Conservation (phyloP, 2,797 vertebrate species). For the Leptoclinus maculatus region DNA sequence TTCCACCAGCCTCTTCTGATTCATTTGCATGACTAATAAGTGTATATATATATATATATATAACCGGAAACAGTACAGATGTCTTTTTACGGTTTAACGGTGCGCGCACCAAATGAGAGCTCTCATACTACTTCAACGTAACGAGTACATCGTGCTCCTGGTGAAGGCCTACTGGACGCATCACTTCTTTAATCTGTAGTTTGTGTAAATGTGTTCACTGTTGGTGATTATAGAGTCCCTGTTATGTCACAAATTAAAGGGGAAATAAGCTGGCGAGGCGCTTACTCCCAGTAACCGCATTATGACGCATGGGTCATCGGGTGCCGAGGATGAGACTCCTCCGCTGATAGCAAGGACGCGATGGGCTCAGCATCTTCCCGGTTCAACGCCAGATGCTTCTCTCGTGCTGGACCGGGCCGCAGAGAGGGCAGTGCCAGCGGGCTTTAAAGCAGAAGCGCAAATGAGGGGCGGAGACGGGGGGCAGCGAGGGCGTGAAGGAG, state of each 20-base stretch:
- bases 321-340: conserved; percentile 62
- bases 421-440: conserved; percentile 21
- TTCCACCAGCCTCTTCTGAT: conserved; percentile 33
- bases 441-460: conserved; percentile 12
- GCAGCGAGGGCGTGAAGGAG: conserved; percentile 45
- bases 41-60: conserved; percentile 1
- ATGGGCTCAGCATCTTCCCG: conserved; percentile 36
- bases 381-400: conserved; percentile 32
- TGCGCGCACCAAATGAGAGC: conserved; percentile 11
- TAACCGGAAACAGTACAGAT: conserved; percentile 19
- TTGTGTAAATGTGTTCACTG: conserved; percentile 45
- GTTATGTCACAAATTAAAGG: conserved; percentile 82
- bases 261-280: conserved; percentile 80
- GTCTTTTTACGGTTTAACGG: background rate
- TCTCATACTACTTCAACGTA: background rate
- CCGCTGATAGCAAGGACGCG: conserved; percentile 39
- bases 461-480: background rate
- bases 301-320: conserved; percentile 85
- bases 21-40: conserved; percentile 22
- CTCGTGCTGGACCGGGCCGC: background rate
- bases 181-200: conserved; percentile 54
- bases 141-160: conserved; percentile 4
- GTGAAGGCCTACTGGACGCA: background rate
- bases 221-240: conserved; percentile 57
- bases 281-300: conserved; percentile 86